Evolutionary conservation across 2,113 vertebrate species (phyloP).

Genomic region (Hiodon tergisus): DNA sequence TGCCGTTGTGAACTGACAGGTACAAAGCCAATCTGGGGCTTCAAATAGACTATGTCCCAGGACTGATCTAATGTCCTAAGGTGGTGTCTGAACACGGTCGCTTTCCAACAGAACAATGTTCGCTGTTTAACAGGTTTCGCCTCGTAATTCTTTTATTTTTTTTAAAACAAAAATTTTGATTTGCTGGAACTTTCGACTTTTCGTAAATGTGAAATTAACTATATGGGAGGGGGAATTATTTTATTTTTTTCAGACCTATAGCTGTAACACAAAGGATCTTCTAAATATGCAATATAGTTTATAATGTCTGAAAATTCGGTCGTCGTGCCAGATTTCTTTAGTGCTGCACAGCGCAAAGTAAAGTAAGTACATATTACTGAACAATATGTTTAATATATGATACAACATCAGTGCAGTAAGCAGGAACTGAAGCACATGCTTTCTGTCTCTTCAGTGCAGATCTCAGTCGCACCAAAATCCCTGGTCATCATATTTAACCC

Average conservation of each 20-base stretch:
- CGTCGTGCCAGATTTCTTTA: too few species aligned
- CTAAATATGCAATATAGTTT: too few species aligned
- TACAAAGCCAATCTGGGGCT: constrained; percentile 46
- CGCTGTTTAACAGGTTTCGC: neutral
- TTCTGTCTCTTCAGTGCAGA: constrained; percentile 13
- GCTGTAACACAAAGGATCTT: too few species aligned
- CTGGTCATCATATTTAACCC: constrained; percentile 24
- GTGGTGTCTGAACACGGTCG: constrained; percentile 56
- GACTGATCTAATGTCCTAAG: constrained; percentile 54
- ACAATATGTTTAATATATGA: neutral
- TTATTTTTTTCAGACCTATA: too few species aligned
- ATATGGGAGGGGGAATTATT: neutral
- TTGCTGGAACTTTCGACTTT: too few species aligned
- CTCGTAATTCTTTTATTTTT: neutral
- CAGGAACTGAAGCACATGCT: neutral
- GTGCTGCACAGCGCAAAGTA: too few species aligned
- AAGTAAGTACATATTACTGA: too few species aligned
- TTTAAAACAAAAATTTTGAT: too few species aligned
- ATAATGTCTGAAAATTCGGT: too few species aligned
- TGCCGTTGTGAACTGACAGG: constrained; percentile 54
- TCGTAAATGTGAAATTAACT: too few species aligned
- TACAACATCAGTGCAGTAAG: neutral
- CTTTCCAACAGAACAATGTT: constrained; percentile 19
- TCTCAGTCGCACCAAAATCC: constrained; percentile 37
- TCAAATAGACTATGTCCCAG: constrained; percentile 25